Percentiles rank a stretch among this genome's conserved stretches.
Conservation (phyloP, 2,113 vertebrate genomes). For the Ariopsis seemanni region DNA sequence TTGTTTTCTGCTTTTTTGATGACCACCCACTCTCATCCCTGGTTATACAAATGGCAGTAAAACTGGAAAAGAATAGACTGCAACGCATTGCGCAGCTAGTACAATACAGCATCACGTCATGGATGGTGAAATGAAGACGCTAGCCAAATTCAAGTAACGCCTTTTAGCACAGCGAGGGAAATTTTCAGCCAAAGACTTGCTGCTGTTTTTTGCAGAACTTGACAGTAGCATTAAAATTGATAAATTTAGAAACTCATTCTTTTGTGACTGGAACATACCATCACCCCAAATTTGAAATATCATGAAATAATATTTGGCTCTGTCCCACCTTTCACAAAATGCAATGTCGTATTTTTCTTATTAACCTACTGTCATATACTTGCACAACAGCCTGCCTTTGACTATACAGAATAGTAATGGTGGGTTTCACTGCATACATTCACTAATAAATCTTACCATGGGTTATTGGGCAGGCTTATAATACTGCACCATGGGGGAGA, state of each 20-base stretch:
- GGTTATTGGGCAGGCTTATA: slow-evolving; percentile 25
- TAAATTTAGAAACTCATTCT: background rate
- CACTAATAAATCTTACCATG: background rate
- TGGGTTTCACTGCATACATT: background rate
- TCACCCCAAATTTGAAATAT: background rate
- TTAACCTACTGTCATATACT: background rate
- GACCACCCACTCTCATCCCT: too few relatives aligned
- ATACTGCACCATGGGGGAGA: slow-evolving; percentile 9
- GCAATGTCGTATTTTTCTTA: background rate
- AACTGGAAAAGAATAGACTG: background rate
- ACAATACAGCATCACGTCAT: background rate
- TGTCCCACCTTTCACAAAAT: background rate
- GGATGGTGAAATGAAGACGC: background rate
- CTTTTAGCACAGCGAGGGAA: background rate
- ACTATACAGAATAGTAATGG: background rate
- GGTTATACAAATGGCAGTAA: background rate
- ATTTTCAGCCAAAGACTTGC: background rate
- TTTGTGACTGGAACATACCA: background rate
- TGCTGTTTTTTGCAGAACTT: background rate
- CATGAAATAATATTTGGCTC: background rate
- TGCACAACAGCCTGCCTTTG: background rate
- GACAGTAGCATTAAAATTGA: background rate
- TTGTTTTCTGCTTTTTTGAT: too few relatives aligned
- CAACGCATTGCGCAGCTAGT: background rate
- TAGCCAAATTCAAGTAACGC: background rate